These are phyloP conservation scores for Caenorhabditis wallacei DNA, from an alignment of 2,888 invertebrate genomes.

Conservation along the genomic window DNA sequence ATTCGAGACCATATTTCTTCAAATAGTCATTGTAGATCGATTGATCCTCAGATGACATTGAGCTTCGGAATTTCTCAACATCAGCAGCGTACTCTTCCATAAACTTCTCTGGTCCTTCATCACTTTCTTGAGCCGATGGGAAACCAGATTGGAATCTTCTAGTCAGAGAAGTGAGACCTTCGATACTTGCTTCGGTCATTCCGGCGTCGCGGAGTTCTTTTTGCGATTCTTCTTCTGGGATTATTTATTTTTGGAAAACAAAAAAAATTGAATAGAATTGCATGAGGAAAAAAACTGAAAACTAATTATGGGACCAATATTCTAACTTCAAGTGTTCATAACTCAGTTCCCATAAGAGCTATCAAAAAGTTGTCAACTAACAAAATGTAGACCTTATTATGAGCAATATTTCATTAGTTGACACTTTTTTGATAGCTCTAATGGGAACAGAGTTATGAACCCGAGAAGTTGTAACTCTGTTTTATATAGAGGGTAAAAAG, in stretches of 20 bases:
- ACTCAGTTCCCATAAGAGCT: too few species aligned
- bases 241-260: background rate
- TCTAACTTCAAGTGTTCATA: too few species aligned
- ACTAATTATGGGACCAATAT: too few species aligned
- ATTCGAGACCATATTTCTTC: constrained; percentile 34
- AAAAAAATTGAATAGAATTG: too few species aligned
- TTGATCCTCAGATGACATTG: constrained; percentile 34
- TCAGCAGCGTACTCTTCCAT: constrained; percentile 29
- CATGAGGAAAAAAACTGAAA: too few species aligned
- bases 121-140: constrained; percentile 2
- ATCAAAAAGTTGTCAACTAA: too few species aligned
- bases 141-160: constrained; percentile 8
- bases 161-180: constrained; percentile 24
- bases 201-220: constrained; percentile 28
- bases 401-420: too few species aligned
- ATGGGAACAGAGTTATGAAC: too few species aligned
- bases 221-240: constrained; percentile 28
- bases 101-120: constrained; percentile 34
- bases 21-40: constrained; percentile 19
- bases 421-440: too few species aligned
- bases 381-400: too few species aligned
- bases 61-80: background rate
- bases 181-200: constrained; percentile 28
- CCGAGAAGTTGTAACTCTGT: too few species aligned
- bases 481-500: background rate